These are phyloP conservation scores for Sceliomorpha sp. DNA, from an alignment of 2,888 invertebrate genomes.

Conservation along the genomic window DNA sequence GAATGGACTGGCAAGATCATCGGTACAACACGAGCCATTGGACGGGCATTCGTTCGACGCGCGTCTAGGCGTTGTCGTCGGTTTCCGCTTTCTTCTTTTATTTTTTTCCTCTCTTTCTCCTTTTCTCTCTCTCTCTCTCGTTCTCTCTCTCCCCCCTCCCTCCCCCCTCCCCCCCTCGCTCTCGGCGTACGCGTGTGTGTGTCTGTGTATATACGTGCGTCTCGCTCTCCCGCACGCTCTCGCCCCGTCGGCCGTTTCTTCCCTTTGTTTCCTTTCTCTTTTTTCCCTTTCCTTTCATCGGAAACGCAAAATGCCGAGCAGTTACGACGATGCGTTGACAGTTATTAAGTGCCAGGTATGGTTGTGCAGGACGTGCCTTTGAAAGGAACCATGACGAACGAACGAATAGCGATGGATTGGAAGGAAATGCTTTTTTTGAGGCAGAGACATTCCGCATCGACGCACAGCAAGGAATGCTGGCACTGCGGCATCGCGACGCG, in stretches of 20 bases:
- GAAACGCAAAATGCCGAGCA: slow-evolving; percentile 4
- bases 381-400: slow-evolving; percentile 15
- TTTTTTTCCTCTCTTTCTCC: slow-evolving; percentile 5
- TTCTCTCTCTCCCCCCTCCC: neutral
- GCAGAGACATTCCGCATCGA: slow-evolving; percentile 38
- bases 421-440: slow-evolving; percentile 28
- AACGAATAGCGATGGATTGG: slow-evolving; percentile 50
- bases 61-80: slow-evolving; percentile 48
- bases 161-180: slow-evolving; percentile 1
- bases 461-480: slow-evolving; percentile 40
- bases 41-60: slow-evolving; percentile 2
- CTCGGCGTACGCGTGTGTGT: too few relatives aligned
- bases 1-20: slow-evolving; percentile 30
- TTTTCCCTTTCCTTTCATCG: slow-evolving; percentile 1
- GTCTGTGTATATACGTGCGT: too few relatives aligned
- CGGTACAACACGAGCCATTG: slow-evolving; percentile 6
- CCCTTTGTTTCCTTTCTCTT: neutral
- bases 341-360: slow-evolving; percentile 36
- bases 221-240: too few relatives aligned
- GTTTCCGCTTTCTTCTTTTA: slow-evolving; percentile 13
- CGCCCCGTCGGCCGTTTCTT: too few relatives aligned
- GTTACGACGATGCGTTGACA: slow-evolving; percentile 6
- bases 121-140: slow-evolving; percentile 8
- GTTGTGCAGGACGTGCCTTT: slow-evolving; percentile 35
- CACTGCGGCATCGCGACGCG: slow-evolving; percentile 48